Evolutionary conservation across 2,113 vertebrate genomes (phyloP), one percentile per base, ranked within the genome.

Genomic region (Takifugu bimaculatus): DNA sequence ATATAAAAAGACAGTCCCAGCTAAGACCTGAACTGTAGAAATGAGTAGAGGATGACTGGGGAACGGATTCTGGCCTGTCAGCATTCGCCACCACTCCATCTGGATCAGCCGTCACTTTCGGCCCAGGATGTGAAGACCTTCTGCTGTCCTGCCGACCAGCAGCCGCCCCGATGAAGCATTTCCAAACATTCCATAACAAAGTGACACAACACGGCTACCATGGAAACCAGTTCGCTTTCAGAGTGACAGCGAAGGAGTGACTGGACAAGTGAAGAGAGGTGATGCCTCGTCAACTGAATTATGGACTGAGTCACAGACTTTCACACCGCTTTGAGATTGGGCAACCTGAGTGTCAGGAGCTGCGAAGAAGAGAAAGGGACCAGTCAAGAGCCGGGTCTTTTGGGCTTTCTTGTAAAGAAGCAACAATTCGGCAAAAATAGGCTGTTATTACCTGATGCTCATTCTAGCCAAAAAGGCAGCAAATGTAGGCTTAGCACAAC

Each of bases 161-260:
- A 10, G 52, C 56, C 64, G 7, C 68, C 60, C 53, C 70, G 78
- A 79, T 50, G 0, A 63, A 60, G 73, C 63, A 65, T 55, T 79
- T 70, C 65, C 60, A 60, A 44, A 87, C 60, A 83, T 82, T 85
- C 79, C 85, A 86, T 78, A 86, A 87, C 85, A 85, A 47, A 13
- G 65, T 68, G 82, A 62, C 57, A 84, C 76, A 77, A 77, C 56
- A 64, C 26, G 1, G 77, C 80, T 72, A 6, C 82, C 55, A 2
- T 68, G 81, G 84, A 65, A 78, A 87, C 82, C 45, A 54, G 35
- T 60, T 63, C n/a, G 79, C 14, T 5, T 13, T 44, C 26, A 51
- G 70, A 77, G 64, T 32, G 74, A 75, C 73, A 74, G 54, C 25
- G 1, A 65, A 27, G 57, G 54, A 66, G 54, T 53, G 48, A 60